phyloP scores from a whole-genome alignment of 2,888 invertebrate species.

The Bedellia somnulentella region DNA sequence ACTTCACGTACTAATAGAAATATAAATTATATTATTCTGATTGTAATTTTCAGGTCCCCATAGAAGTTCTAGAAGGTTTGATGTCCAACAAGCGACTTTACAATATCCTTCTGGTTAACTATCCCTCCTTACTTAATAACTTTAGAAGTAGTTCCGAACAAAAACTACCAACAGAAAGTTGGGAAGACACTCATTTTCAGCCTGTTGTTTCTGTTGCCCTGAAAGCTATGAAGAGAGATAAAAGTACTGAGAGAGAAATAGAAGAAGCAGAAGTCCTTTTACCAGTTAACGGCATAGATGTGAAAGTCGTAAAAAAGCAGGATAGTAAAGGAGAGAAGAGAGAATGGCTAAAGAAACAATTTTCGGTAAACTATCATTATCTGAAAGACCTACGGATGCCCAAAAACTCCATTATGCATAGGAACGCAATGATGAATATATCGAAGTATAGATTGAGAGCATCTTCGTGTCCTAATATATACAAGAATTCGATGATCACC shows the following conservation, averaged over 20 bases:
- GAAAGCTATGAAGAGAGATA: constrained; percentile 15
- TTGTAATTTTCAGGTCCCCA: constrained; percentile 58
- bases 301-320: constrained; percentile 14
- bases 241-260: constrained; percentile 10
- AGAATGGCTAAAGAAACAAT: constrained; percentile 48
- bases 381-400: constrained; percentile 73
- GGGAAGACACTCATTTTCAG: constrained; percentile 23
- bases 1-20: too few relatives aligned
- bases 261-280: constrained; percentile 6
- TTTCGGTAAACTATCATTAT: constrained; percentile 67
- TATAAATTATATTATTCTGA: too few relatives aligned
- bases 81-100: constrained; percentile 53
- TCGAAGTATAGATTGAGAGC: constrained; percentile 80
- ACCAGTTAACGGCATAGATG: background rate
- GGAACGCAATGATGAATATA: constrained; percentile 82
- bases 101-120: constrained; percentile 62
- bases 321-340: constrained; percentile 41
- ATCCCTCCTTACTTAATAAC: constrained; percentile 54
- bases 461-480: constrained; percentile 91
- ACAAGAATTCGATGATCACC: constrained; percentile 85
- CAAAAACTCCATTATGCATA: constrained; percentile 81
- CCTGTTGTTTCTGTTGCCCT: constrained; percentile 54
- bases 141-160: constrained; percentile 56
- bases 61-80: constrained; percentile 66
- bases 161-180: constrained; percentile 21